Conservation (phyloP, 2,888 invertebrate genomes). For the Conops quadrifasciatus region DNA sequence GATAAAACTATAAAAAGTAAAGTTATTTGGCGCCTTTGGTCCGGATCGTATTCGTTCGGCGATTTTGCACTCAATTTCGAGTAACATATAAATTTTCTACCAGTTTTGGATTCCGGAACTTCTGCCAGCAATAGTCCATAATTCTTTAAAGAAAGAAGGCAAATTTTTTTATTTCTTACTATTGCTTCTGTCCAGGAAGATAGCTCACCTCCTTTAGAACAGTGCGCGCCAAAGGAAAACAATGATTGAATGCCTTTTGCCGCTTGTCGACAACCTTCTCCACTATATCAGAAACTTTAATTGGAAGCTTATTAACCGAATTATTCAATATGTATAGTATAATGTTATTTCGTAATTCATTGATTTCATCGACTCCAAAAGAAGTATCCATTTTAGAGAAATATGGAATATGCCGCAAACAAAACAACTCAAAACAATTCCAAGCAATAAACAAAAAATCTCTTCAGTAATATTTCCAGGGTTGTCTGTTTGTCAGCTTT, state of each 20-base stretch:
- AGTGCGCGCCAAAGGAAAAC: slow-evolving; percentile 41
- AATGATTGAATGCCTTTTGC: slow-evolving; percentile 37
- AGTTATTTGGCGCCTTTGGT: slow-evolving; percentile 47
- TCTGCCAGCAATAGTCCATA: slow-evolving; percentile 48
- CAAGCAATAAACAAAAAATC: neutral
- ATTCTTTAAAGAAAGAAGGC: slow-evolving; percentile 41
- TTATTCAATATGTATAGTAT: slow-evolving; percentile 50
- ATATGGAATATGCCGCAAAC: neutral
- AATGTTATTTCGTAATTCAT: slow-evolving; percentile 45
- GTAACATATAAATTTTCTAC: slow-evolving; percentile 48
- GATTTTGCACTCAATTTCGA: slow-evolving; percentile 45
- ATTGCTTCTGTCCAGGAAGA: neutral
- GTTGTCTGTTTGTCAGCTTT: no score
- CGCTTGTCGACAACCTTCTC: slow-evolving; percentile 44
- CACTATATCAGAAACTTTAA: slow-evolving; percentile 49
- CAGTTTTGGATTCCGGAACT: slow-evolving; percentile 47
- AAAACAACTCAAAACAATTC: neutral
- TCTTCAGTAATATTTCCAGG: no score
- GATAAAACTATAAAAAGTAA: slow-evolving; percentile 53
- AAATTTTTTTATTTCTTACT: neutral
- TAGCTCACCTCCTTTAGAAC: slow-evolving; percentile 45
- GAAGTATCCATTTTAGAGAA: slow-evolving; percentile 39
- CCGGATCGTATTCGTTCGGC: slow-evolving; percentile 41
- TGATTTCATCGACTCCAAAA: slow-evolving; percentile 36
- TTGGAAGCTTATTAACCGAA: slow-evolving; percentile 47